phyloP scores from a whole-genome alignment of 1,140 invertebrate genomes.

The Ostrea denselamellosa region DNA sequence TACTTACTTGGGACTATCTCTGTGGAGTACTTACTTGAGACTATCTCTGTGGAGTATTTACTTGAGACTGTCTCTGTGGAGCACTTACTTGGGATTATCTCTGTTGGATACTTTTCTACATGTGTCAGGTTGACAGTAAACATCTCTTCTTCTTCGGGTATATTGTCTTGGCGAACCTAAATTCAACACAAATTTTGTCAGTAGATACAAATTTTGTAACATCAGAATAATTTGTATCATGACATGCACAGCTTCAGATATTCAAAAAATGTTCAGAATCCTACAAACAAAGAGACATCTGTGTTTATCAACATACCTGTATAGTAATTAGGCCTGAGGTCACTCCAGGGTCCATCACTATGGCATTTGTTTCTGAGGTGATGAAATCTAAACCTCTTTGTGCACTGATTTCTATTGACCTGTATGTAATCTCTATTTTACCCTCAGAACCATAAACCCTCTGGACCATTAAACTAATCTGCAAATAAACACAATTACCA shows the following conservation, averaged over 20 bases:
- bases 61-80: neutral
- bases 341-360: slow-evolving; percentile 68
- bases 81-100: slow-evolving; percentile 66
- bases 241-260: no score
- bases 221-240: no score
- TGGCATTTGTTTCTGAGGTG: slow-evolving; percentile 58
- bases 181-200: neutral
- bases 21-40: neutral
- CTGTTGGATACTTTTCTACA: slow-evolving; percentile 73
- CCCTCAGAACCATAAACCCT: slow-evolving; percentile 72
- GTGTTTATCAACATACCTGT: slow-evolving; percentile 58
- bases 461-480: slow-evolving; percentile 70
- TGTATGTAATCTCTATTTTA: slow-evolving; percentile 69
- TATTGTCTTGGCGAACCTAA: slow-evolving; percentile 70
- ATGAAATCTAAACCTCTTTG: slow-evolving; percentile 64
- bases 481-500: slow-evolving; percentile 36
- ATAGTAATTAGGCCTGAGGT: slow-evolving; percentile 66
- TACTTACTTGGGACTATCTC: neutral
- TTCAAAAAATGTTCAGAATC: no score
- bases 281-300: neutral
- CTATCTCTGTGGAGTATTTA: neutral
- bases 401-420: slow-evolving; percentile 63
- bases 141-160: slow-evolving; percentile 71
- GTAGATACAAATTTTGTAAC: neutral
- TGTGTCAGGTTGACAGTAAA: slow-evolving; percentile 70